Conservation (phyloP, 2,888 invertebrate species). For the Lacanobia wlatinum region DNA sequence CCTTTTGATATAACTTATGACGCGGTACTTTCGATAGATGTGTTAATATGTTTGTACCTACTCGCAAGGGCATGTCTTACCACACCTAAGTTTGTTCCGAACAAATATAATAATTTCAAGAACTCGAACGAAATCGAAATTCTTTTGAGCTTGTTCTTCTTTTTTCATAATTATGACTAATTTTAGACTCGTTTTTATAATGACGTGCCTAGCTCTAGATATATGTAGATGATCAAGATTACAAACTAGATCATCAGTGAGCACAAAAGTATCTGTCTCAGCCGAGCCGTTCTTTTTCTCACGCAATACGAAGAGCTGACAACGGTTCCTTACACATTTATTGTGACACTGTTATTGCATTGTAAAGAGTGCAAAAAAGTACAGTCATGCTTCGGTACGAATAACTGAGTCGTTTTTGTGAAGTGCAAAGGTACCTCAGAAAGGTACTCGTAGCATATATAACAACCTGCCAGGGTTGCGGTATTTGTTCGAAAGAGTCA, state of each 20-base stretch:
- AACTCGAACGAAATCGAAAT: conserved; percentile 34
- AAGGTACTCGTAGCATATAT: not conserved
- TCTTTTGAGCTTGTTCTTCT: not conserved
- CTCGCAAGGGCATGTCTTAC: conserved; percentile 55
- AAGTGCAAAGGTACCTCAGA: not conserved
- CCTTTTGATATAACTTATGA: conserved; percentile 71
- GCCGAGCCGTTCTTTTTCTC: conserved; percentile 43
- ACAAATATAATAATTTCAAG: conserved; percentile 15
- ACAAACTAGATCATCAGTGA: conserved; percentile 17
- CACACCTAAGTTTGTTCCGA: conserved; percentile 36
- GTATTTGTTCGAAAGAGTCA: too few species aligned
- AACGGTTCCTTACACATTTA: conserved; percentile 36
- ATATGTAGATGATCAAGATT: conserved; percentile 13
- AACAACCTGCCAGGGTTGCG: too few species aligned
- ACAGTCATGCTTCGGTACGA: not conserved
- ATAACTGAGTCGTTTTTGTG: not conserved
- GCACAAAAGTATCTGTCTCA: conserved; percentile 10
- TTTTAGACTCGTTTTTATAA: conserved; percentile 15
- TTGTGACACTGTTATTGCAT: conserved; percentile 37
- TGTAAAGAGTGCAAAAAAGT: conserved; percentile 13
- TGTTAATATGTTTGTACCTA: conserved; percentile 72
- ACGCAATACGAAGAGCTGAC: conserved; percentile 35
- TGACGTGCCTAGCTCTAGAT: not conserved
- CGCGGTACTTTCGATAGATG: conserved; percentile 73
- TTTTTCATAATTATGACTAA: not conserved